Conservation (phyloP, 2,888 invertebrate species). For the Xestia sexstrigata region DNA sequence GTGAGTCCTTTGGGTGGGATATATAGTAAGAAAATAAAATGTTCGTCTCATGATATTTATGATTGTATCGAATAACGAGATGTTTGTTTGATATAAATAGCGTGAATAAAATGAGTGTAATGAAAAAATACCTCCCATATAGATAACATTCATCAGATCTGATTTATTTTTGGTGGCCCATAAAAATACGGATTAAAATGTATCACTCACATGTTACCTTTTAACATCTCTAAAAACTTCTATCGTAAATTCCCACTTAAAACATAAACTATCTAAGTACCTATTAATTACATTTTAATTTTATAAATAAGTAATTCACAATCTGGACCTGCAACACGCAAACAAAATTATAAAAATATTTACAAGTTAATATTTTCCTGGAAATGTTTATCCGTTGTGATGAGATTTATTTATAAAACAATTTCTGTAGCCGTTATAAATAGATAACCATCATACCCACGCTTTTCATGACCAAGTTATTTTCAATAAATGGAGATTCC, state of each 20-base stretch:
- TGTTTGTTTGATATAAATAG: constrained; percentile 1
- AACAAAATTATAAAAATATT: not conserved
- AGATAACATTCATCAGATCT: not conserved
- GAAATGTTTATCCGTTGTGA: not conserved
- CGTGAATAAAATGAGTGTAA: not conserved
- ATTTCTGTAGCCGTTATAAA: not conserved
- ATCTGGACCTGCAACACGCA: not conserved
- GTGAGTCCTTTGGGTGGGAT: constrained; percentile 33
- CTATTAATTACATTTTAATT: not conserved
- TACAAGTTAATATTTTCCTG: not conserved
- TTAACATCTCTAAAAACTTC: not conserved
- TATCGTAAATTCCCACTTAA: not conserved
- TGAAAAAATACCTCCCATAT: not conserved
- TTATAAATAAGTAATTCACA: not conserved
- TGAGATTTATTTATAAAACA: not conserved
- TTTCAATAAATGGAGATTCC: not conserved
- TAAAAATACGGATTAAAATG: not conserved
- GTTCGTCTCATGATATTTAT: constrained; percentile 34
- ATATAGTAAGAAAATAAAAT: constrained; percentile 32
- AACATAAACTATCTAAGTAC: too few relatives aligned
- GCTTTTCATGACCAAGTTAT: not conserved
- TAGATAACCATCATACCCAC: too few relatives aligned
- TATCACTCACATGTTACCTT: too few relatives aligned
- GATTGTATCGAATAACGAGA: constrained; percentile 31
- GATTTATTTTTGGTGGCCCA: not conserved